Conservation (phyloP, 2,888 invertebrate species). For the Apotomis betuletana region DNA sequence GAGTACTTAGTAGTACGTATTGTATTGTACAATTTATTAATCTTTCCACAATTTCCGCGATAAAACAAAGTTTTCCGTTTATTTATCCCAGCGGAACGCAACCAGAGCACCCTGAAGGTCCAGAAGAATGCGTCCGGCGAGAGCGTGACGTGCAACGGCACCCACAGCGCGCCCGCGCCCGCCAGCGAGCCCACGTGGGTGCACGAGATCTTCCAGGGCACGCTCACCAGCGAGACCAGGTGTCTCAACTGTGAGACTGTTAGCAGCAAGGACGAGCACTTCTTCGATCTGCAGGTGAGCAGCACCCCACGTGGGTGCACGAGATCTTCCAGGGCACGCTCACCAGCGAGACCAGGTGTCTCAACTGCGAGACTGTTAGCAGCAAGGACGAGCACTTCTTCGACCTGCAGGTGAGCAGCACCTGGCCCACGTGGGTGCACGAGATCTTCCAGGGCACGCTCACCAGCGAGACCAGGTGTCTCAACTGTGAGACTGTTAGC, state of each 20-base stretch:
- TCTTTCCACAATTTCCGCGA: no score
- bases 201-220: slow-evolving; percentile 99
- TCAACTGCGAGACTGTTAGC: slow-evolving; percentile 99
- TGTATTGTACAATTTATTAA: no score
- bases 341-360: slow-evolving; percentile 99
- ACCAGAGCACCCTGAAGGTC: slow-evolving; percentile 86
- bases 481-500: slow-evolving; percentile 99
- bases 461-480: slow-evolving; percentile 99
- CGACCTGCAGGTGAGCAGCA: slow-evolving; percentile 91
- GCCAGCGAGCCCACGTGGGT: slow-evolving; percentile 98
- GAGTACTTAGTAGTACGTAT: no score
- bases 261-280: slow-evolving; percentile 99
- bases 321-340: slow-evolving; percentile 99
- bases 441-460: slow-evolving; percentile 99
- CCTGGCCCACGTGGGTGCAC: slow-evolving; percentile 99
- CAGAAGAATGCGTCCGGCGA: slow-evolving; percentile 80
- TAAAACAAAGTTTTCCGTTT: neutral
- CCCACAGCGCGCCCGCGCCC: slow-evolving; percentile 59
- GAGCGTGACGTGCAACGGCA: slow-evolving; percentile 72
- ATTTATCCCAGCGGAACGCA: slow-evolving; percentile 86
- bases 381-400: slow-evolving; percentile 99
- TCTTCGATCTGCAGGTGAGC: slow-evolving; percentile 95
- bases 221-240: slow-evolving; percentile 98
- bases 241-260: slow-evolving; percentile 99
- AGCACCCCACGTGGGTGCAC: slow-evolving; percentile 97